These are phyloP conservation scores for Platichthys stellatus DNA, from an alignment of 2,113 vertebrate species.

Conservation along the genomic window DNA sequence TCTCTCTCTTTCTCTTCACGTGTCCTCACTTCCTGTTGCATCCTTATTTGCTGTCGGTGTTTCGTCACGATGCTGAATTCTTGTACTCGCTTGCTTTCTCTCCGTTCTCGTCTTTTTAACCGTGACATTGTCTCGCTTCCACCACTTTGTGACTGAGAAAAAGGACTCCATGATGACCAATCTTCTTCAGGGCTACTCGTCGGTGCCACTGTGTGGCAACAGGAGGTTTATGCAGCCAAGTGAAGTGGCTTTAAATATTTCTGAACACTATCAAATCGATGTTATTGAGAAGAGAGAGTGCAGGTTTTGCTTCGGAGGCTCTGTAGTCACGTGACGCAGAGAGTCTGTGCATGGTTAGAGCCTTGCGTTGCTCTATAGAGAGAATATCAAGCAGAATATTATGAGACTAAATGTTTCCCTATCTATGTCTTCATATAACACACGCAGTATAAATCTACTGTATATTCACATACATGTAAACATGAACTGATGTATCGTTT, in stretches of 20 bases:
- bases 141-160: conserved; percentile 42
- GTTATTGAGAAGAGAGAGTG: conserved; percentile 8
- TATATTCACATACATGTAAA: conserved; percentile 63
- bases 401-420: conserved; percentile 39
- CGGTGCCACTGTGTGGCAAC: conserved; percentile 75
- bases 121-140: conserved; percentile 28
- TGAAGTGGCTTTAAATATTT: conserved; percentile 50
- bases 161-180: conserved; percentile 34
- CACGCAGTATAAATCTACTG: conserved; percentile 47
- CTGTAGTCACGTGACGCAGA: conserved; percentile 5
- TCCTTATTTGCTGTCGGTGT: conserved; percentile 46
- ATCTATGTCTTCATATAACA: conserved; percentile 55
- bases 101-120: conserved; percentile 31
- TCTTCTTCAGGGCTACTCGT: conserved; percentile 48
- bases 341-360: conserved; percentile 49
- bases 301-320: conserved; percentile 20
- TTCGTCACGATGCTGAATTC: background rate
- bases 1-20: conserved; percentile 73
- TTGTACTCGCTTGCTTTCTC: conserved; percentile 47
- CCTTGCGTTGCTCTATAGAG: conserved; percentile 18
- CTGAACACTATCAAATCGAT: conserved; percentile 38
- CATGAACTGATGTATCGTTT: conserved; percentile 67
- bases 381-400: conserved; percentile 39
- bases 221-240: conserved; percentile 51
- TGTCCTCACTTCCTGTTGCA: conserved; percentile 41